Percentiles rank a stretch among this genome's conserved stretches.
Conservation (phyloP, 1,140 invertebrate species). For the Papilio aristodemus region DNA sequence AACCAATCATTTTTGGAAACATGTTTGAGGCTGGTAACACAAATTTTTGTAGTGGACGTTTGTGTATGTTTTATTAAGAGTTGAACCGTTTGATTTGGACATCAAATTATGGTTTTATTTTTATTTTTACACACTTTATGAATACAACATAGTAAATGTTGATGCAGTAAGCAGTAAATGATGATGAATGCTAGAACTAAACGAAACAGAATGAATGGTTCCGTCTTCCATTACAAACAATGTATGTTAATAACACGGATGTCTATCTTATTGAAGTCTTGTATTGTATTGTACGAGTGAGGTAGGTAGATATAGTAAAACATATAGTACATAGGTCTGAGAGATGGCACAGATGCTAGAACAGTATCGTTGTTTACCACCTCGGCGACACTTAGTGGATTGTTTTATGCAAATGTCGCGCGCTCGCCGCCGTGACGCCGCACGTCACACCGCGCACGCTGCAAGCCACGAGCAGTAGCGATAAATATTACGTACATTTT, state of each 20-base stretch:
- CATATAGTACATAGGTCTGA: constrained; percentile 7
- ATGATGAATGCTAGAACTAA: too few relatives aligned
- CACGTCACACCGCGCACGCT: constrained; percentile 14
- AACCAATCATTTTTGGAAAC: too few relatives aligned
- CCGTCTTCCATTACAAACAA: background rate
- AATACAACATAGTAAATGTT: too few relatives aligned
- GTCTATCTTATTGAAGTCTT: background rate
- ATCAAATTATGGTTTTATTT: background rate
- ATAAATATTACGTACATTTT: background rate
- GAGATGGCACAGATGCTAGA: constrained; percentile 11
- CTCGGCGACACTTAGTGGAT: constrained; percentile 38
- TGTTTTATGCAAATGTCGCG: constrained; percentile 41
- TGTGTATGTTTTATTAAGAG: too few relatives aligned
- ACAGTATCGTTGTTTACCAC: constrained; percentile 37
- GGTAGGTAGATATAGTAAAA: background rate
- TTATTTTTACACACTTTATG: too few relatives aligned
- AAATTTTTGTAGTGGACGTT: too few relatives aligned
- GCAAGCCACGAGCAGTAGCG: constrained; percentile 9
- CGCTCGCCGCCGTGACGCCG: constrained; percentile 35
- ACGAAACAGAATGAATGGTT: too few relatives aligned
- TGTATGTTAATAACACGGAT: too few relatives aligned
- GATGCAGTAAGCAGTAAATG: too few relatives aligned
- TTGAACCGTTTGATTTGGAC: too few relatives aligned
- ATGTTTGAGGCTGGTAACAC: too few relatives aligned
- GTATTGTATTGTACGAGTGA: background rate